Conservation (phyloP, 2,113 vertebrate species). For the Cheilinus undulatus region DNA sequence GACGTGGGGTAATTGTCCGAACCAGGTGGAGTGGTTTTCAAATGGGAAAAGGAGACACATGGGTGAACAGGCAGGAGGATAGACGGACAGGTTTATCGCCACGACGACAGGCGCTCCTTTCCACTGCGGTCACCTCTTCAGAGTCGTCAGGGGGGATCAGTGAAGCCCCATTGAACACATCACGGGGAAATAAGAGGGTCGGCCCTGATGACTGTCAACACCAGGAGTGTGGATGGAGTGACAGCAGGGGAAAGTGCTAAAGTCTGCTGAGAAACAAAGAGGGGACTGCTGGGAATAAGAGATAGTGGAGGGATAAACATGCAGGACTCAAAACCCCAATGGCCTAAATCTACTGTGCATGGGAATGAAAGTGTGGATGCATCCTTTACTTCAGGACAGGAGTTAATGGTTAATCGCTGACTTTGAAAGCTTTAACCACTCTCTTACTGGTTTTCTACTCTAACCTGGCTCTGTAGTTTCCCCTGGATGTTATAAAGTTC, state of each 20-base stretch:
- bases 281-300: slow-evolving; percentile 45
- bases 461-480: no score
- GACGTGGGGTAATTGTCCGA: slow-evolving; percentile 78
- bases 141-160: slow-evolving; percentile 78
- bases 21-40: slow-evolving; percentile 80
- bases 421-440: no score
- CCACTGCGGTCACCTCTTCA: slow-evolving; percentile 67
- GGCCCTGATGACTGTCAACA: slow-evolving; percentile 65
- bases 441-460: no score
- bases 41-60: slow-evolving; percentile 71
- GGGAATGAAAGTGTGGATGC: slow-evolving; percentile 2
- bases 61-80: slow-evolving; percentile 75
- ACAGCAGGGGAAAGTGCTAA: slow-evolving; percentile 48
- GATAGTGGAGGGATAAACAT: slow-evolving; percentile 3
- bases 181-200: slow-evolving; percentile 69
- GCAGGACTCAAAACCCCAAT: slow-evolving; percentile 16
- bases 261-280: slow-evolving; percentile 45
- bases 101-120: slow-evolving; percentile 59
- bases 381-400: not conserved
- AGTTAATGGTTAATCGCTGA: not conserved
- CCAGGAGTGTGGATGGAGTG: slow-evolving; percentile 61
- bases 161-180: slow-evolving; percentile 78
- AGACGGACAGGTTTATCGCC: slow-evolving; percentile 66
- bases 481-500: no score
- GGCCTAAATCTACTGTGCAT: slow-evolving; percentile 2